Evolutionary conservation across 2,888 invertebrate genomes (phyloP).

Genomic region (Cephalotes varians): DNA sequence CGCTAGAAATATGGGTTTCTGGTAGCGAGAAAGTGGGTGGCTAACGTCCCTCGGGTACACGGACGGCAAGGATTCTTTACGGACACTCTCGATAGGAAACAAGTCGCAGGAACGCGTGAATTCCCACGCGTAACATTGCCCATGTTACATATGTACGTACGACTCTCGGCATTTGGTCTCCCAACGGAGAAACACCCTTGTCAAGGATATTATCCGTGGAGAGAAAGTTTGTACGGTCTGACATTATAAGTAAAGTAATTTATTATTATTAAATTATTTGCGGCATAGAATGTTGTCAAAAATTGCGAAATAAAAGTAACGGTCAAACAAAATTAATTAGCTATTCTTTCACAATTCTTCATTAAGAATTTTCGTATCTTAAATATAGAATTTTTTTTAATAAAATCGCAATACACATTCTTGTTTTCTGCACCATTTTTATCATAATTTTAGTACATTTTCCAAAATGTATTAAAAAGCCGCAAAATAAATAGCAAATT

Average conservation of each 20-base stretch:
- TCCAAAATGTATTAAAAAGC: not conserved
- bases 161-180: constrained; percentile 9
- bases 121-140: constrained; percentile 67
- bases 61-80: constrained; percentile 61
- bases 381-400: not conserved
- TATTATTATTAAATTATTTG: constrained; percentile 34
- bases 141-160: constrained; percentile 64
- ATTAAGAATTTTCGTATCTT: not conserved
- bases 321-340: not conserved
- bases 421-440: not conserved
- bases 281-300: not conserved
- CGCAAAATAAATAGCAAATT: not conserved
- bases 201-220: constrained; percentile 39
- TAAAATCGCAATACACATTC: not conserved
- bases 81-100: constrained; percentile 52
- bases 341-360: not conserved
- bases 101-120: constrained; percentile 60
- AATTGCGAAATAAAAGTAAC: not conserved
- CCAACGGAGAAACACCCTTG: constrained; percentile 40
- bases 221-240: constrained; percentile 4
- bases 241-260: constrained; percentile 28
- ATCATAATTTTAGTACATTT: not conserved
- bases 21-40: constrained; percentile 54
- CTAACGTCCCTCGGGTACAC: constrained; percentile 51
- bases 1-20: constrained; percentile 65